A percentile compares a stretch with the other conserved stretches of the same genome.
These are phyloP conservation scores for Alviniconcha strummeri DNA, from an alignment of 2,888 invertebrate species.

Conservation along the genomic window DNA sequence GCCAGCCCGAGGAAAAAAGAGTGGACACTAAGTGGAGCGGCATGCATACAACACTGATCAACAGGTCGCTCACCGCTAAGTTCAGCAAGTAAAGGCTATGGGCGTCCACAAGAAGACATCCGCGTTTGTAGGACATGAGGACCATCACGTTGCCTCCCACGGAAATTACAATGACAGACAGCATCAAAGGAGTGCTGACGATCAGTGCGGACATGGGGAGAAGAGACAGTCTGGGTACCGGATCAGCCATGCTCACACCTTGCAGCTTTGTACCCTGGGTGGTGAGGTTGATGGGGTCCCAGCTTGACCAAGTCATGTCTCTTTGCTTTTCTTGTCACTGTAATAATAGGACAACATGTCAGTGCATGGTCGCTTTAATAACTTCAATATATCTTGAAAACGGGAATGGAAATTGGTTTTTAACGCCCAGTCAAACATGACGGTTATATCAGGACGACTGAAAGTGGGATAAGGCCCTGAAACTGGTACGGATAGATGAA, in stretches of 20 bases:
- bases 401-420: no score
- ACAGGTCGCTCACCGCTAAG: constrained; percentile 22
- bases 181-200: background rate
- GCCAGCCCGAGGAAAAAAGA: constrained; percentile 12
- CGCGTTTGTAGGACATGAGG: constrained; percentile 13
- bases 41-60: constrained; percentile 16
- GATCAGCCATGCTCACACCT: no score
- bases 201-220: constrained; percentile 9
- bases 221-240: background rate
- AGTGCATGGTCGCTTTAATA: no score
- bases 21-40: background rate
- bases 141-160: constrained; percentile 16
- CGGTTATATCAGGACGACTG: no score
- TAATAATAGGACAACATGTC: no score
- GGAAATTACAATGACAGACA: background rate
- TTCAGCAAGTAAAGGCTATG: constrained; percentile 15
- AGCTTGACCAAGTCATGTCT: no score
- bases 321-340: no score
- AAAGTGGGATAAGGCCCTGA: no score
- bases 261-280: background rate
- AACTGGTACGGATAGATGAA: no score
- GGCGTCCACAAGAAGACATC: constrained; percentile 6
- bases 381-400: no score
- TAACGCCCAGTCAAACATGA: no score
- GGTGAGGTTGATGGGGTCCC: background rate